Conservation (phyloP, 2,888 invertebrate genomes). For the Drosophila prolongata region DNA sequence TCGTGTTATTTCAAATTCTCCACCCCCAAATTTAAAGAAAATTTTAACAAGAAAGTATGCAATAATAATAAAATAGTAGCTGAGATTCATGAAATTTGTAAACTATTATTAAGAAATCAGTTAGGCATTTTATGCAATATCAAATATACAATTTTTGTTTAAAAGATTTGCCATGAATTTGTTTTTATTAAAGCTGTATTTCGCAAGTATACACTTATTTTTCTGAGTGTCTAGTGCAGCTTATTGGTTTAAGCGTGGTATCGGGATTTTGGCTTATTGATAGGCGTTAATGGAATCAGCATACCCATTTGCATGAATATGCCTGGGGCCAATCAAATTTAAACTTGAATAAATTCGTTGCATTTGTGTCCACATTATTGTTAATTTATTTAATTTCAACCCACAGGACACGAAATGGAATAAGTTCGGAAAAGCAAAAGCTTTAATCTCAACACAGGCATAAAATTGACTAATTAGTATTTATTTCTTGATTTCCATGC, state of each 20-base stretch:
- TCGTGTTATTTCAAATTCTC: too few relatives aligned
- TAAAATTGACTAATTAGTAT: slow-evolving; percentile 11
- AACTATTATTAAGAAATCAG: too few relatives aligned
- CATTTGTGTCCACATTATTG: slow-evolving; percentile 4
- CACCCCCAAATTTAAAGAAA: too few relatives aligned
- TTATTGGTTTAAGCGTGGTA: not conserved
- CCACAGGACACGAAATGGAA: not conserved
- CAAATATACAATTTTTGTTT: too few relatives aligned
- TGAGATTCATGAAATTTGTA: too few relatives aligned
- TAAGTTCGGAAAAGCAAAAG: not conserved
- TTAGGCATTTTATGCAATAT: too few relatives aligned
- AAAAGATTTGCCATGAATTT: too few relatives aligned
- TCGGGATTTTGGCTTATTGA: slow-evolving; percentile 36
- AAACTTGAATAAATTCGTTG: not conserved
- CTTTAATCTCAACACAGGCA: not conserved
- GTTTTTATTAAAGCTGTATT: too few relatives aligned
- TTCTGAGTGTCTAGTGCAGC: not conserved
- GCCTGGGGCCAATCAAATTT: slow-evolving; percentile 4
- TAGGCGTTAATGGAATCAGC: slow-evolving; percentile 54
- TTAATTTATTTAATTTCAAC: slow-evolving; percentile 10
- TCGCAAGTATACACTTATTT: not conserved
- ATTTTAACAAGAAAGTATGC: too few relatives aligned
- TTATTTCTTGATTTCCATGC: slow-evolving; percentile 5
- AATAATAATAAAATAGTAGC: too few relatives aligned
- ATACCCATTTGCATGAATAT: slow-evolving; percentile 38